A percentile compares a stretch with the other conserved stretches of the same genome.
Conservation (phyloP, 92 coral and sea anemone genomes). For the Hydrozoanthus gracilis region DNA sequence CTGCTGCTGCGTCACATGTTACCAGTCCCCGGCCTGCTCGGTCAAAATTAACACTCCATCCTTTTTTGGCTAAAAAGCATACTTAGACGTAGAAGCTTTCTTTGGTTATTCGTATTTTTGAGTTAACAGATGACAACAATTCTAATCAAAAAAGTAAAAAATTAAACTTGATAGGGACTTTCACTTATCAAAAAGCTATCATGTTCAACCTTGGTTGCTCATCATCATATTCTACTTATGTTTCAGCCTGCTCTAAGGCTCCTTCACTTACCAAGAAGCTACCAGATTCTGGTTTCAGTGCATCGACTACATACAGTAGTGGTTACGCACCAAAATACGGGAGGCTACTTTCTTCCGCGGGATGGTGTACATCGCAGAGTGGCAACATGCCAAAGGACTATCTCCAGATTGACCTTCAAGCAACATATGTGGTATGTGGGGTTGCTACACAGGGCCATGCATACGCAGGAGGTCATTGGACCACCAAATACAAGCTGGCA, state of each 20-base stretch:
- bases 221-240: not conserved
- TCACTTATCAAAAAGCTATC: too few relatives aligned
- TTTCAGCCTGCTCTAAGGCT: slow-evolving; percentile 17
- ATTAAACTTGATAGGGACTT: too few relatives aligned
- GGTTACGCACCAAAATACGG: slow-evolving; percentile 1
- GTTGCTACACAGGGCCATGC: slow-evolving; percentile 46
- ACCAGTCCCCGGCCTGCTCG: too few relatives aligned
- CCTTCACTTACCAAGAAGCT: not conserved
- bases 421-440: not conserved
- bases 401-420: slow-evolving; percentile 44
- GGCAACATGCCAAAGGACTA: not conserved
- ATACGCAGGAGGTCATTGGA: not conserved
- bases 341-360: not conserved
- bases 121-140: too few relatives aligned
- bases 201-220: too few relatives aligned
- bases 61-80: too few relatives aligned
- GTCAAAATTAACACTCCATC: too few relatives aligned
- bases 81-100: too few relatives aligned
- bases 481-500: slow-evolving; percentile 28
- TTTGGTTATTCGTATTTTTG: too few relatives aligned
- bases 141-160: too few relatives aligned
- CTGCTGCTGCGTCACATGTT: too few relatives aligned
- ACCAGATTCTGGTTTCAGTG: slow-evolving; percentile 21
- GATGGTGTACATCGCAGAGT: slow-evolving; percentile 7
- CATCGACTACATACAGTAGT: not conserved